Evolutionary conservation across 2,888 invertebrate genomes (phyloP).

Genomic region (Calliopum simillimum): DNA sequence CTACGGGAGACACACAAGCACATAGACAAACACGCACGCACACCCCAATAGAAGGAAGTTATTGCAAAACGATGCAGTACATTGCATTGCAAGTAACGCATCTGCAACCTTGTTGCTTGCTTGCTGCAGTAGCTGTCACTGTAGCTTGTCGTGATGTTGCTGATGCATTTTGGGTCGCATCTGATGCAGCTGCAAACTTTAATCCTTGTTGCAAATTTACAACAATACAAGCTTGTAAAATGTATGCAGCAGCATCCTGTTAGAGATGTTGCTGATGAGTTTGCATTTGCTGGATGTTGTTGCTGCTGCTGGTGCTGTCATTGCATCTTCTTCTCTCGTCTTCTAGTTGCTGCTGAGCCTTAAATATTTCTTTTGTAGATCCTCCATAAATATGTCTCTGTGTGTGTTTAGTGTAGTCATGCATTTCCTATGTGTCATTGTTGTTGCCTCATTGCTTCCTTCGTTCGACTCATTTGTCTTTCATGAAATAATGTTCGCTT

Average conservation of each 20-base stretch:
- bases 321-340: too few species aligned
- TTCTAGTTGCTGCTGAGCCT: too few species aligned
- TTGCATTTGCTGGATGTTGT: not conserved
- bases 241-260: conserved; percentile 20
- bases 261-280: conserved; percentile 9
- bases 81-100: not conserved
- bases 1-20: conserved; percentile 13
- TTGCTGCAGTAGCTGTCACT: too few species aligned
- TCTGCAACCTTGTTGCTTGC: not conserved
- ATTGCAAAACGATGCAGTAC: conserved; percentile 17
- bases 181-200: conserved; percentile 13
- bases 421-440: not conserved
- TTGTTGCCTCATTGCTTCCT: conserved; percentile 25
- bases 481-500: conserved; percentile 21
- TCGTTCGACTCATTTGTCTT: conserved; percentile 20
- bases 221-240: conserved; percentile 10
- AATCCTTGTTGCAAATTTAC: conserved; percentile 29
- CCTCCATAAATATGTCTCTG: too few species aligned
- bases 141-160: too few species aligned
- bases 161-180: too few species aligned
- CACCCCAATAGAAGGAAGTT: conserved; percentile 1
- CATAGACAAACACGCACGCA: not conserved
- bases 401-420: not conserved
- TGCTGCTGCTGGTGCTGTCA: not conserved
- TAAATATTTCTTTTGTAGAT: too few species aligned